Percentiles rank a stretch among this genome's conserved stretches.
These are phyloP conservation scores for Pasiphila rectangulata DNA, from an alignment of 2,888 invertebrate species.

Conservation along the genomic window DNA sequence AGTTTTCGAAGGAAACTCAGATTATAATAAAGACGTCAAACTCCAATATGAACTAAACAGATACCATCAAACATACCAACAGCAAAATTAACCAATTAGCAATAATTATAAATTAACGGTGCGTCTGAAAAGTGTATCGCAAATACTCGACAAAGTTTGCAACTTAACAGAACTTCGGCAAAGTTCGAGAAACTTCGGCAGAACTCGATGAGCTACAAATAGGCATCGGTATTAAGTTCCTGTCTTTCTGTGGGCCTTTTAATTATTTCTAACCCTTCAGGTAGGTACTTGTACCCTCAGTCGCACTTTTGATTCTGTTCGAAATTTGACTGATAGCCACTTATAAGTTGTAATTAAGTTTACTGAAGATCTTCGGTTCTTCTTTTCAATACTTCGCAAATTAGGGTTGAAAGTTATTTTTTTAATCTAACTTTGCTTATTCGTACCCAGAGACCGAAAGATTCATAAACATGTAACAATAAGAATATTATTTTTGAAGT, in stretches of 20 bases:
- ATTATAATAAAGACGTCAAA: no score
- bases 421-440: constrained; percentile 3
- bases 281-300: constrained; percentile 51
- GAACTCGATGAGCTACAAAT: constrained; percentile 75
- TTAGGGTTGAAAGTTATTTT: background rate
- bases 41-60: constrained; percentile 7
- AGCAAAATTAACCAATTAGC: constrained; percentile 60
- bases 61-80: constrained; percentile 25
- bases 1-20: no score
- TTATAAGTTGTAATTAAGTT: constrained; percentile 53
- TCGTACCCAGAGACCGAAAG: no score
- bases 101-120: constrained; percentile 72
- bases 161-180: constrained; percentile 36
- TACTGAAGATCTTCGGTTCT: constrained; percentile 30
- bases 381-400: constrained; percentile 16
- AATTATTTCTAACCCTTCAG: constrained; percentile 72
- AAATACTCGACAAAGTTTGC: constrained; percentile 57
- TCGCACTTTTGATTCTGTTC: constrained; percentile 50
- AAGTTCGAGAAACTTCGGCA: constrained; percentile 50
- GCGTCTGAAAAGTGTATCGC: constrained; percentile 63
- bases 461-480: no score
- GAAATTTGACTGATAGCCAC: constrained; percentile 50
- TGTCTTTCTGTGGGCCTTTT: constrained; percentile 73
- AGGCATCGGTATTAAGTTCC: constrained; percentile 76
- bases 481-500: background rate